Base-by-base conservation (phyloP, 2,113 vertebrate species). In the Gila orcuttii region DNA sequence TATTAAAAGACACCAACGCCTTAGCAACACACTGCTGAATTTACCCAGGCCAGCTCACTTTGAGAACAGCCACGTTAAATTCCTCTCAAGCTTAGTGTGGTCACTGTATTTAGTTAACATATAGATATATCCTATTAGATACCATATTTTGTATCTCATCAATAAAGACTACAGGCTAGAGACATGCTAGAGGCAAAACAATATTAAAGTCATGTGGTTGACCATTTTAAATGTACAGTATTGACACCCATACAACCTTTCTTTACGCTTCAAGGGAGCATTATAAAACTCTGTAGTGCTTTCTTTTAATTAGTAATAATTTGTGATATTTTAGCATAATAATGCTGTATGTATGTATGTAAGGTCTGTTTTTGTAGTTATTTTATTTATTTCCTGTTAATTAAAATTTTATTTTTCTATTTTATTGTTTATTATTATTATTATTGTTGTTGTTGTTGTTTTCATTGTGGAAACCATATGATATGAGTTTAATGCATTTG, bases 51-150 rank as follows among this genome's bases (percentile, higher is more conserved):
- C 33, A 78, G 23, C 47, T 55, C 15, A 19, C 33, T 39, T 69
- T 15, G 11, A 39, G 55, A 79, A 4, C 33, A 6, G 4, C 36
- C 7, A 25, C 1, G 1, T 21, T 79, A 4, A 5, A 59, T 33
- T 39, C 2, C 5, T 36, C 11, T 79, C 77, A 79, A 79, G 77
- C 21, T 59, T 60, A 79, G 6, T 39, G 3, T 1, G 23, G 55
- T 60, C 33, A 6, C 33, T 79, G 76, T 59, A n/a, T 79, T 79
- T 60, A 79, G 52, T 79, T 59, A 79, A 33, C 55, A 10, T 71
- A 71, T 42, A 42, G 36, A 71, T 71, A 71, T 71, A 71, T 71
- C 33, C 23, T 71, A 71, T 71, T 71, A 71, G 36, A 71, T 21
- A 42, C 19, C 19, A 15, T 79, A 60, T 39, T 21, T 60, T 21